A percentile compares a stretch with the other conserved stretches of the same genome.
These are phyloP conservation scores for Syngnathus typhle DNA, from an alignment of 2,113 vertebrate genomes.

Conservation along the genomic window DNA sequence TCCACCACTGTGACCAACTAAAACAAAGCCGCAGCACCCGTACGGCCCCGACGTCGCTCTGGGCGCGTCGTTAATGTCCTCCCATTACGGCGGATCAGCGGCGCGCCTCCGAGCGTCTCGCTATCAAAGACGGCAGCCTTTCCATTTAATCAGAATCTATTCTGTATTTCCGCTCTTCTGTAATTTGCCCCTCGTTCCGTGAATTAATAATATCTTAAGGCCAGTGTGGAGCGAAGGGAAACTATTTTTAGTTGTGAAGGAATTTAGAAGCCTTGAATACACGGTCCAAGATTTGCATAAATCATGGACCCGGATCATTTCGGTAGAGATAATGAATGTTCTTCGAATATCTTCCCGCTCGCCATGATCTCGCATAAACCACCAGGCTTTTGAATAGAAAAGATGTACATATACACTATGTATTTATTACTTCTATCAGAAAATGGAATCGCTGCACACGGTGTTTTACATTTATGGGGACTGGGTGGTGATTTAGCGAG, in stretches of 20 bases:
- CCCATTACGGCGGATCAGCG: constrained; percentile 19
- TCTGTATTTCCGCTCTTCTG: constrained; percentile 34
- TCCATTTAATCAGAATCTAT: constrained; percentile 51
- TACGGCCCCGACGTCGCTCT: constrained; percentile 20
- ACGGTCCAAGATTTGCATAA: constrained; percentile 69
- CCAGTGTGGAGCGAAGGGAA: constrained; percentile 42
- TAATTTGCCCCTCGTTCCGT: constrained; percentile 26
- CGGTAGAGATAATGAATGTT: constrained; percentile 65
- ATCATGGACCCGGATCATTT: constrained; percentile 59
- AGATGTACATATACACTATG: neutral
- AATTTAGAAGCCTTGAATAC: constrained; percentile 55
- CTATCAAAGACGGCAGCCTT: constrained; percentile 42
- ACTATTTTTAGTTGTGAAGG: constrained; percentile 63
- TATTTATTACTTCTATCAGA: constrained; percentile 46
- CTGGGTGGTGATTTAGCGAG: constrained; percentile 7
- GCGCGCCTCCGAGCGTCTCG: constrained; percentile 33
- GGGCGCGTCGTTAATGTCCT: constrained; percentile 39
- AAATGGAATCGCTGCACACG: constrained; percentile 48
- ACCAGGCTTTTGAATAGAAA: constrained; percentile 12
- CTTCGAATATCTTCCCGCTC: constrained; percentile 54
- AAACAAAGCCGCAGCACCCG: constrained; percentile 22
- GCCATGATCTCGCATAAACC: constrained; percentile 41
- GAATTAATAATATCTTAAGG: constrained; percentile 62
- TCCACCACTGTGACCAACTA: constrained; percentile 20
- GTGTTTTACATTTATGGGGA: constrained; percentile 24